These are phyloP conservation scores for Iguana delicatissima DNA, from an alignment of 2,797 vertebrate genomes.

Conservation along the genomic window DNA sequence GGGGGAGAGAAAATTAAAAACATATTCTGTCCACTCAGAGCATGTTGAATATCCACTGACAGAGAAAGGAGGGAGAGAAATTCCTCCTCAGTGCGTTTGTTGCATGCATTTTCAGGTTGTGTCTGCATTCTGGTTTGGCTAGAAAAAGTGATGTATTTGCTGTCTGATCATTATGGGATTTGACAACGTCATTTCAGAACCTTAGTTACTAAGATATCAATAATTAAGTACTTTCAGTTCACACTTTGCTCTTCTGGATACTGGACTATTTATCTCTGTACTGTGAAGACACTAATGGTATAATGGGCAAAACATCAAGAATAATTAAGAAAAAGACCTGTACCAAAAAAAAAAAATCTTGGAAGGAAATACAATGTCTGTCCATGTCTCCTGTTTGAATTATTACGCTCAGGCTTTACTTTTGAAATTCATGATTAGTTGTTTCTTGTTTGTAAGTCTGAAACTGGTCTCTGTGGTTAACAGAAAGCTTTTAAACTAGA, in stretches of 20 bases:
- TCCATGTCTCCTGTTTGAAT: slow-evolving; percentile 26
- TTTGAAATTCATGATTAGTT: slow-evolving; percentile 58
- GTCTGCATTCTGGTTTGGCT: slow-evolving; percentile 18
- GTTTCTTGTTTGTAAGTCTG: slow-evolving; percentile 54
- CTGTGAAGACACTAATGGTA: slow-evolving; percentile 80
- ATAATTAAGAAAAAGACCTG: slow-evolving; percentile 78
- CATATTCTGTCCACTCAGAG: neutral
- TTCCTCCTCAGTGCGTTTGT: slow-evolving; percentile 22
- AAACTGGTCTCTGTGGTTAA: neutral
- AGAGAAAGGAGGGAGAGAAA: neutral
- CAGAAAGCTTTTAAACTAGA: slow-evolving; percentile 12
- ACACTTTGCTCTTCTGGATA: slow-evolving; percentile 79
- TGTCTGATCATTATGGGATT: slow-evolving; percentile 76
- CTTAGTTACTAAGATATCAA: slow-evolving; percentile 82
- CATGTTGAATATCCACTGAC: neutral
- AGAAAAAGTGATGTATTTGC: slow-evolving; percentile 68
- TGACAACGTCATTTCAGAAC: slow-evolving; percentile 78
- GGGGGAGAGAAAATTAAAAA: slow-evolving; percentile 24
- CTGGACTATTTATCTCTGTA: slow-evolving; percentile 81
- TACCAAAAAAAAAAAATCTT: slow-evolving; percentile 56
- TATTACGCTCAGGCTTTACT: slow-evolving; percentile 55
- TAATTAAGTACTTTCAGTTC: slow-evolving; percentile 81
- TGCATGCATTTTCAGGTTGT: slow-evolving; percentile 23
- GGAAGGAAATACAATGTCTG: slow-evolving; percentile 64
- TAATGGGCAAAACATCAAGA: slow-evolving; percentile 82